phyloP scores from a whole-genome alignment of 2,113 vertebrate species.

The Laterallus jamaicensis region DNA sequence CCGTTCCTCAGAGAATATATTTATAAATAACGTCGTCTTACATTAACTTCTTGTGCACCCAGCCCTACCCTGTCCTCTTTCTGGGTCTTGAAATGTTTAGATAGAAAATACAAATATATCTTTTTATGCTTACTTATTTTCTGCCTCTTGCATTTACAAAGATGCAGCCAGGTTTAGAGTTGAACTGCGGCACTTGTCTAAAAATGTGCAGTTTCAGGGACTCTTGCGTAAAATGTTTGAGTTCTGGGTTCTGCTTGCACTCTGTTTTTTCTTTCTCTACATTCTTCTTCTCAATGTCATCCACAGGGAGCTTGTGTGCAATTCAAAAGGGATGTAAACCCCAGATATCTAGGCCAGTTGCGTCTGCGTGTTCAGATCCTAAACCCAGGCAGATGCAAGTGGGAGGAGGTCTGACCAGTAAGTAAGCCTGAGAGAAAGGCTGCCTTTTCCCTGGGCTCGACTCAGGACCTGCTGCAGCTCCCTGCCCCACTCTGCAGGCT shows the following conservation, averaged over 20 bases:
- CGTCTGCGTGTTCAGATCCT: not conserved
- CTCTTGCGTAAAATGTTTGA: not conserved
- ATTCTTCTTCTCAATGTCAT: not conserved
- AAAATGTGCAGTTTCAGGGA: not conserved
- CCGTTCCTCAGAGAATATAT: constrained; percentile 22
- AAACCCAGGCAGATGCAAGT: not conserved
- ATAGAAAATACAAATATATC: constrained; percentile 11
- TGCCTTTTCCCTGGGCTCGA: not conserved
- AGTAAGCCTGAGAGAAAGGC: not conserved
- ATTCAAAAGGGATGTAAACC: not conserved
- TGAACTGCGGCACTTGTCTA: not conserved
- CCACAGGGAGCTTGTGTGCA: not conserved
- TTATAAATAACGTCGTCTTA: constrained; percentile 41
- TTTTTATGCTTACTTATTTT: not conserved
- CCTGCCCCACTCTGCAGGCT: not conserved
- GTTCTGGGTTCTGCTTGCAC: not conserved
- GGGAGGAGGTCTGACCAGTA: not conserved
- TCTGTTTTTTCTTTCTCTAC: not conserved
- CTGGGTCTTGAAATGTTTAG: constrained; percentile 12
- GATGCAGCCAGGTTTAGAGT: not conserved
- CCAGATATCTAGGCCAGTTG: not conserved
- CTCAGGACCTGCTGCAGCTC: not conserved
- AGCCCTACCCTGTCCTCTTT: not conserved
- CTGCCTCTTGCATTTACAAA: not conserved
- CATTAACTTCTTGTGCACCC: constrained; percentile 13